These are phyloP conservation scores for Bettongia penicillata DNA, from an alignment of 2,113 vertebrate species.

Conservation along the genomic window DNA sequence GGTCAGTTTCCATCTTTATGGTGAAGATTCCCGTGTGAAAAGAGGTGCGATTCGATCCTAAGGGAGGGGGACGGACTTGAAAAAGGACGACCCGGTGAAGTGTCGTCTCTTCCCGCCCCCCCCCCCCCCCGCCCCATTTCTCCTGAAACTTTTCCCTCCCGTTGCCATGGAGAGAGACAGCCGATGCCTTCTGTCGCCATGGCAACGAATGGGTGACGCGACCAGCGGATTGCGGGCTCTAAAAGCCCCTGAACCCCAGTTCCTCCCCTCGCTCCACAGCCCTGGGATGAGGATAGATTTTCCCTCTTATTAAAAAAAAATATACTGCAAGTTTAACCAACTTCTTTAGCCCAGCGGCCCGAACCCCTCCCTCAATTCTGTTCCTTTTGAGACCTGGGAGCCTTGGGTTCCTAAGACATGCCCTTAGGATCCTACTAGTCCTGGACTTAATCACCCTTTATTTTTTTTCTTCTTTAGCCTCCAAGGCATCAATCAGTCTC, in stretches of 20 bases:
- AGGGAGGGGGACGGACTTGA: constrained; percentile 39
- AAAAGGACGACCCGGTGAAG: constrained; percentile 49
- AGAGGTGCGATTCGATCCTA: not conserved
- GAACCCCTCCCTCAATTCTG: not conserved
- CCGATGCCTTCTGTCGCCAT: constrained; percentile 73
- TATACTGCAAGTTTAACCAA: constrained; percentile 15
- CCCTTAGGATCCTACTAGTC: not conserved
- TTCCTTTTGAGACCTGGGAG: not conserved
- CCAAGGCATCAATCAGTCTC: not conserved
- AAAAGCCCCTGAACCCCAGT: constrained; percentile 60
- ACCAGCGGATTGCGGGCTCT: constrained; percentile 65
- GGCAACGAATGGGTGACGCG: constrained; percentile 65
- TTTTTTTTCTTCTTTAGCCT: not conserved
- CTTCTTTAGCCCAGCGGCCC: not conserved
- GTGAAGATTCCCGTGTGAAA: not conserved
- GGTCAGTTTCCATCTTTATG: not conserved
- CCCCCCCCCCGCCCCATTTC: constrained; percentile 54
- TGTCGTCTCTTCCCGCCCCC: constrained; percentile 1
- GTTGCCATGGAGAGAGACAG: constrained; percentile 80
- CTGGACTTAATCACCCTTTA: not conserved
- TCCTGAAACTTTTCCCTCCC: constrained; percentile 74
- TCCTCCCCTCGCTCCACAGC: not conserved
- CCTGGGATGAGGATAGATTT: constrained; percentile 26
- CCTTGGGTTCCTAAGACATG: not conserved
- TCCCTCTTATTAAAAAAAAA: not conserved